Conservation (phyloP, 2,113 vertebrate genomes). For the Lophochroa leadbeateri region DNA sequence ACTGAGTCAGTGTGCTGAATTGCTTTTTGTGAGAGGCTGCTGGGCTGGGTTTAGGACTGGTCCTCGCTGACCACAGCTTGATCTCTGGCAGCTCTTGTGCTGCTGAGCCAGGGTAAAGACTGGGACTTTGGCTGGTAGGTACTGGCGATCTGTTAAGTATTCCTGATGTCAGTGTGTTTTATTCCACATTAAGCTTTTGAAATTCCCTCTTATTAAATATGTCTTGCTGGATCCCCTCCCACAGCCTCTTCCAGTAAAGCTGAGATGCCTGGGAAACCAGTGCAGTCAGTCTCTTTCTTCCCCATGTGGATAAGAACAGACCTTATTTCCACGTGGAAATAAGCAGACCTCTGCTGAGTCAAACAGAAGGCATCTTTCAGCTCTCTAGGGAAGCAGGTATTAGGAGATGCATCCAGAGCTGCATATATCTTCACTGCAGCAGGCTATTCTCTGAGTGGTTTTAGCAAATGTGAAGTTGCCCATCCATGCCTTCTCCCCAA, state of each 20-base stretch:
- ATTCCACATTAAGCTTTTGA: not conserved
- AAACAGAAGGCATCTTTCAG: not conserved
- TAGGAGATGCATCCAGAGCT: not conserved
- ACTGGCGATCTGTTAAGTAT: not conserved
- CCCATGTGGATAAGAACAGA: rapidly evolving
- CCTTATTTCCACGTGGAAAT: not conserved
- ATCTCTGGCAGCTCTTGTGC: not conserved
- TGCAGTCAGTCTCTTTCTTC: not conserved
- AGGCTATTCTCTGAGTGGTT: not conserved
- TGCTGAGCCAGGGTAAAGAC: not conserved
- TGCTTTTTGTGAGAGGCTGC: not conserved
- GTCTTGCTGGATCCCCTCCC: not conserved
- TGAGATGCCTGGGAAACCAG: not conserved
- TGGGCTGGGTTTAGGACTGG: not conserved
- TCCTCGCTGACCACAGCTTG: not conserved
- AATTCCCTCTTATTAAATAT: not conserved
- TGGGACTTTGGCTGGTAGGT: not conserved
- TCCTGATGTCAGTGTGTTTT: not conserved
- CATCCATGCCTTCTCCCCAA: not conserved
- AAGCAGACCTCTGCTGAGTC: not conserved
- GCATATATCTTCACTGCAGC: not conserved
- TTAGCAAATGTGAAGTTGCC: not conserved
- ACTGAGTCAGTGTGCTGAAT: not conserved
- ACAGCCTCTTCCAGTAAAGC: not conserved
- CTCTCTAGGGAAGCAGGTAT: not conserved